Evolutionary conservation across 2,888 invertebrate species (phyloP).

Genomic region (Oscheius onirici): DNA sequence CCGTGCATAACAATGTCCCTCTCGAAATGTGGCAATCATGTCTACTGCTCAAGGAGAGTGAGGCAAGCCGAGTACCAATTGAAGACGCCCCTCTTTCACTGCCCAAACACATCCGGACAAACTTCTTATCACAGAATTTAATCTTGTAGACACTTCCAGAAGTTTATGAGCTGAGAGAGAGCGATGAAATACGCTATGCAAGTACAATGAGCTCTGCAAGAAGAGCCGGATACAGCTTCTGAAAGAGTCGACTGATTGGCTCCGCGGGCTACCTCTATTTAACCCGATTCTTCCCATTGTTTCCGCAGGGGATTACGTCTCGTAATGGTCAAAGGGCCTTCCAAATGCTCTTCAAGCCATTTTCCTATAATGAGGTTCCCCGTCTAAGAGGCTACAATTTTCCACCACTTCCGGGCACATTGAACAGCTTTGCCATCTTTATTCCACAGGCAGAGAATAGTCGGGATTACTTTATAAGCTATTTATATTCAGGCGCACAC

Average conservation of each 20-base stretch:
- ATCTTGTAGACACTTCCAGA: neutral
- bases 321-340: neutral
- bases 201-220: neutral
- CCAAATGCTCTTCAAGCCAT: neutral
- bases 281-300: slow-evolving; percentile 24
- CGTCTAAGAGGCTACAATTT: neutral
- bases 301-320: slow-evolving; percentile 25
- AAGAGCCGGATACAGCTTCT: neutral
- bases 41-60: slow-evolving; percentile 10
- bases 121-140: neutral
- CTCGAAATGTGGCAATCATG: slow-evolving; percentile 22
- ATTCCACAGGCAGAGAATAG: slow-evolving; percentile 1
- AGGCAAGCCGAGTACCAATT: slow-evolving; percentile 10
- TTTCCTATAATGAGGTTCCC: neutral
- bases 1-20: slow-evolving; percentile 25
- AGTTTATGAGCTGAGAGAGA: neutral
- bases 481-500: slow-evolving; percentile 24
- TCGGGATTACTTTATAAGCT: slow-evolving; percentile 26
- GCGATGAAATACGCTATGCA: neutral
- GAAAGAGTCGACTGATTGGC: slow-evolving; percentile 5
- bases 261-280: slow-evolving; percentile 12
- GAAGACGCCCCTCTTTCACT: neutral
- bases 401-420: neutral
- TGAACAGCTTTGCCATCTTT: slow-evolving; percentile 22
- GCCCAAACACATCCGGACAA: neutral